These are phyloP conservation scores for Lepeophtheirus nordmannii DNA, from an alignment of 2,888 invertebrate genomes.

Conservation along the genomic window DNA sequence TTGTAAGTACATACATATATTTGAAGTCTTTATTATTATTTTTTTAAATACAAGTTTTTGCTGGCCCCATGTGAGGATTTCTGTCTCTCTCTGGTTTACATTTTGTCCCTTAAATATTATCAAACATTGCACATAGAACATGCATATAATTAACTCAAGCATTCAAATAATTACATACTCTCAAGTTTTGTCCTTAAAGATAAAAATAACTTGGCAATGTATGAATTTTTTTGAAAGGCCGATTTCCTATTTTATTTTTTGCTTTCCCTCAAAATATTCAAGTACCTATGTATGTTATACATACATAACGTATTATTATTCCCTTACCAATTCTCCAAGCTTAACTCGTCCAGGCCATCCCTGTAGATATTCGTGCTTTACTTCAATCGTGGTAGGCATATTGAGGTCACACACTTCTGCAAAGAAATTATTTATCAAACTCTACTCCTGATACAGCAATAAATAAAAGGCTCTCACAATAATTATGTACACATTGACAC, in stretches of 20 bases:
- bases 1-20: no score
- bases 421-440: neutral
- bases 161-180: neutral
- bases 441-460: neutral
- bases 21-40: no score
- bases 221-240: neutral
- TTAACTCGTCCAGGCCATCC: slow-evolving; percentile 23
- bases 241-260: neutral
- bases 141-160: no score
- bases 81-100: no score
- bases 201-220: slow-evolving; percentile 2
- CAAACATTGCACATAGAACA: no score
- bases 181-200: neutral
- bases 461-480: neutral
- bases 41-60: no score
- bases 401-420: neutral
- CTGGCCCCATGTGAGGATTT: no score
- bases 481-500: neutral
- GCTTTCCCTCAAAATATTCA: neutral
- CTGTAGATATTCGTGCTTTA: slow-evolving; percentile 20
- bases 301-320: neutral
- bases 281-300: neutral
- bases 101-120: no score
- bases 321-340: slow-evolving; percentile 23
- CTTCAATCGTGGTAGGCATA: slow-evolving; percentile 21